Base-by-base conservation (phyloP, 2,888 invertebrate genomes). In the Odontomyia ornata region DNA sequence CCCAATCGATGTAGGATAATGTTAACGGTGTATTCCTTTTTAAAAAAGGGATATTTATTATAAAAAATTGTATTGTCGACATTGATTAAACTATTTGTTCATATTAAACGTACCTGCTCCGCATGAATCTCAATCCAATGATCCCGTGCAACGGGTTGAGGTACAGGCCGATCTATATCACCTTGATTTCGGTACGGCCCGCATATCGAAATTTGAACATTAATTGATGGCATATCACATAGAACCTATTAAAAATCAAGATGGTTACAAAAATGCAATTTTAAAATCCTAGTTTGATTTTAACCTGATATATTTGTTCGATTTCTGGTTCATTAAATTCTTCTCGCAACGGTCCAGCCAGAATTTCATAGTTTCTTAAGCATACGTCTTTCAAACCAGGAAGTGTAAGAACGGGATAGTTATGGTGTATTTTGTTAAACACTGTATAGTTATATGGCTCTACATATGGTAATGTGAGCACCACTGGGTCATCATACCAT, bases 391-490 rank as follows among this genome's bases (percentile, higher is more conserved):
- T 87, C 0, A 86, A 79, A 1, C 82, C 83, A 9, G 86, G 85
- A 60, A 87, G 79, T 4, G 84, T 85, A 1, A 86, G 62, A 15
- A 84, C 79, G 15, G 83, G 83, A 72, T 83, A 80, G 1, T 81
- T 81, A 43, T 82, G 81, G 0, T 88, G 80, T 86, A 90, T 88
- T 18, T 88, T 86, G 0, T 88, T 83, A 82, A 94, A 91, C 75
- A 90, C 84, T 79, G 89, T 88, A 0, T 93, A 84, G 82, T 92
- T 91, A 47, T 90, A 89, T 0, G 89, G 87, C 73, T 92, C 93
- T 0, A 96, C 86, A 82, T 93, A 89, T 0, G 97, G 97, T 15
- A 98, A 88, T 0, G 91, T 93, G 0, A 93, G 88, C 0, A 97
- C 88, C 11, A 93, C 91, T 0, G 92, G 90, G 82, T 93, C 93